Percentiles rank a stretch among this genome's conserved stretches.
Evolutionary conservation across 2,797 vertebrate species (phyloP).

Genomic region (Propithecus perrieri): DNA sequence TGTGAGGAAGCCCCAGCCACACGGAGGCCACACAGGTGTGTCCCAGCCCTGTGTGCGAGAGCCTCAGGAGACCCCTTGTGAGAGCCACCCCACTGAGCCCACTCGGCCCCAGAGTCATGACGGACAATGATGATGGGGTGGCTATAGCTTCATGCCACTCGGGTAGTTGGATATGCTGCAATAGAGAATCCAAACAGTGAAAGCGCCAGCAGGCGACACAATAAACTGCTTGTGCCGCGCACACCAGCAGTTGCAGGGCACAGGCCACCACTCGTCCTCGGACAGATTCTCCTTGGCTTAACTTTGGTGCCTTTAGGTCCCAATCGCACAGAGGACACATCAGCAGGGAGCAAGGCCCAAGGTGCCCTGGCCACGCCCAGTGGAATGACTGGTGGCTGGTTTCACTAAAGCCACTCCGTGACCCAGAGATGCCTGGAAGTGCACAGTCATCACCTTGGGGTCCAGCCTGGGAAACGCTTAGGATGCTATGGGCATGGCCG

Average conservation of each 20-base stretch:
- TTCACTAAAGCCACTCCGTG: background rate
- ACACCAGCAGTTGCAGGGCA: background rate
- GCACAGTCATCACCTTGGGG: conserved; percentile 88
- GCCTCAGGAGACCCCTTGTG: background rate
- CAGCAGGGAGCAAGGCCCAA: background rate
- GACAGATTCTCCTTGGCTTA: background rate
- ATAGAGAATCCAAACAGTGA: background rate
- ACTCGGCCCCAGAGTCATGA: background rate
- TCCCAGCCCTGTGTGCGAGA: background rate
- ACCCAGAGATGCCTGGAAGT: background rate
- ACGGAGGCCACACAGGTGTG: background rate
- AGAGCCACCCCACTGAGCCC: background rate
- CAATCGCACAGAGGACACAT: background rate
- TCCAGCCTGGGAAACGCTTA: conserved; percentile 87
- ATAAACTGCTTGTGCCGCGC: background rate
- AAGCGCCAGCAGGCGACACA: background rate
- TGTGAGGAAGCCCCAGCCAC: background rate
- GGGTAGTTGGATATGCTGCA: background rate
- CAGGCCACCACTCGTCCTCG: background rate
- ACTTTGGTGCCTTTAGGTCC: background rate
- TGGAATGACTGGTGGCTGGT: background rate
- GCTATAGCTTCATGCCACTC: background rate
- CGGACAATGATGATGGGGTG: background rate
- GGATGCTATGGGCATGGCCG: conserved; percentile 83
- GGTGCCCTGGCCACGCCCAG: background rate